Conservation (phyloP, 2,888 invertebrate genomes). For the Blomia tropicalis region DNA sequence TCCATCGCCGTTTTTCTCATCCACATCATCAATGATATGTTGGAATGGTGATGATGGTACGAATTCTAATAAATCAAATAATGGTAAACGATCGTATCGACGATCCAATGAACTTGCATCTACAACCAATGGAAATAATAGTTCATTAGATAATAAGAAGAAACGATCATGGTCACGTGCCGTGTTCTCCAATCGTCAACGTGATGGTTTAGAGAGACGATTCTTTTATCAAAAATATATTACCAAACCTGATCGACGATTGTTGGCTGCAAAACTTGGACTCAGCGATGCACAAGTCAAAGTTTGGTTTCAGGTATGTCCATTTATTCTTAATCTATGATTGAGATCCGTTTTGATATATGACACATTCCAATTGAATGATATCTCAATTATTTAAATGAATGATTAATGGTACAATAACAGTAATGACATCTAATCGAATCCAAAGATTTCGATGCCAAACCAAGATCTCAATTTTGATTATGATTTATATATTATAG, state of each 20-base stretch:
- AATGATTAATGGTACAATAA: background rate
- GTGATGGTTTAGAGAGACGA: conserved; percentile 79
- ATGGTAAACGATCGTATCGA: too few species aligned
- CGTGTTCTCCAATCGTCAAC: conserved; percentile 79
- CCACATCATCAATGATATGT: too few species aligned
- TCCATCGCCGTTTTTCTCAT: too few species aligned
- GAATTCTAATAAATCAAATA: too few species aligned
- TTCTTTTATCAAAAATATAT: conserved; percentile 90
- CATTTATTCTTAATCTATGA: background rate
- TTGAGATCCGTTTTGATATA: background rate
- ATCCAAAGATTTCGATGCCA: too few species aligned
- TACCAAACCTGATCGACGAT: conserved; percentile 79
- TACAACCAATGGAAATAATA: too few species aligned
- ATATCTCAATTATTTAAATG: background rate
- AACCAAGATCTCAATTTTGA: too few species aligned
- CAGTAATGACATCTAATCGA: background rate
- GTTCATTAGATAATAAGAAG: conserved; percentile 40
- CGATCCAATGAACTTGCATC: too few species aligned
- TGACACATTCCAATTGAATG: background rate
- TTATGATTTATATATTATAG: too few species aligned
- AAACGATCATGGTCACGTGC: conserved; percentile 89
- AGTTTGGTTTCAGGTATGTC: conserved; percentile 61
- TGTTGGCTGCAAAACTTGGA: conserved; percentile 74
- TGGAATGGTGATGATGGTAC: too few species aligned
- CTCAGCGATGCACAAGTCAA: conserved; percentile 87